Evolutionary conservation across 2,797 vertebrate species (phyloP).

Genomic region (Ispidina picta): DNA sequence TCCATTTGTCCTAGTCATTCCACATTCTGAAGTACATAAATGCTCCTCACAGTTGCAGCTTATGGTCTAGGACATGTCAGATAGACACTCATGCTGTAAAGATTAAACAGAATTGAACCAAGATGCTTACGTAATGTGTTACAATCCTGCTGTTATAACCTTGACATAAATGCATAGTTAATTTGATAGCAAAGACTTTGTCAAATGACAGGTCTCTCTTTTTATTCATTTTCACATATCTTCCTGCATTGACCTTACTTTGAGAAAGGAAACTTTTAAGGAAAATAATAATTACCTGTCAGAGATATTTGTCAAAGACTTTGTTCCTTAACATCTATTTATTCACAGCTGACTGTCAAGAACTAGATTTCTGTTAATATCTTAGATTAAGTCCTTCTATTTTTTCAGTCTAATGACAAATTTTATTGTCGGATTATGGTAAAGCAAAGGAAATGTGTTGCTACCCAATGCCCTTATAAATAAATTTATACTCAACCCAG

Average conservation of each 20-base stretch:
- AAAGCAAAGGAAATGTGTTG: background rate
- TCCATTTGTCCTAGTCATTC: background rate
- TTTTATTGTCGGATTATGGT: background rate
- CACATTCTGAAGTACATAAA: background rate
- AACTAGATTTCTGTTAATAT: background rate
- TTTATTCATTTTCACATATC: background rate
- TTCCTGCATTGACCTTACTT: background rate
- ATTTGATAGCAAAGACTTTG: background rate
- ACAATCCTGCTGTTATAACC: background rate
- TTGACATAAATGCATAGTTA: background rate
- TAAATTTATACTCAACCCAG: background rate
- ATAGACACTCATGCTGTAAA: background rate
- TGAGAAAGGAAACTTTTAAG: background rate
- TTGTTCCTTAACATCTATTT: background rate
- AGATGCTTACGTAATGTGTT: background rate
- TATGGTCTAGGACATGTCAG: background rate
- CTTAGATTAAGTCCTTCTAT: background rate
- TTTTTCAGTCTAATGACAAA: background rate
- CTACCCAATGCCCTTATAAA: background rate
- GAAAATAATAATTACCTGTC: conserved; percentile 4
- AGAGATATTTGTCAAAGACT: background rate
- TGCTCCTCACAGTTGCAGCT: background rate
- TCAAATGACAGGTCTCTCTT: background rate
- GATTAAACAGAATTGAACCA: background rate
- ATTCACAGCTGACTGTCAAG: background rate